Percentiles rank a stretch among this genome's conserved stretches.
phyloP scores from a whole-genome alignment of 2,888 invertebrate species.

The Limnephilus auricula region DNA sequence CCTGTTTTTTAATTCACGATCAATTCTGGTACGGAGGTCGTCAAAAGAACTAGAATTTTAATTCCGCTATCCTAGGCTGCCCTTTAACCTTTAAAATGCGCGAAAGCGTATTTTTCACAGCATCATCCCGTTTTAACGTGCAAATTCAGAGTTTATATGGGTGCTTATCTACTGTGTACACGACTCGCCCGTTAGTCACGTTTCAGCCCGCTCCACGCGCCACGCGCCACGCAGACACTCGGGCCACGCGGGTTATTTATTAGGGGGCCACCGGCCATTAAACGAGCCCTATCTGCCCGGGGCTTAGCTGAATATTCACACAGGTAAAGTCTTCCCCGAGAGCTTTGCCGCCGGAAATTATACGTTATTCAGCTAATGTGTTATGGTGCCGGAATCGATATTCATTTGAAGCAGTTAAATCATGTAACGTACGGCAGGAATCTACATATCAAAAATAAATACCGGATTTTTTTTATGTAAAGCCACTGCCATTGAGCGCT shows the following conservation, averaged over 20 bases:
- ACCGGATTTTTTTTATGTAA: neutral
- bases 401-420: constrained; percentile 6
- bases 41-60: neutral
- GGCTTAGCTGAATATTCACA: constrained; percentile 23
- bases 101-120: neutral
- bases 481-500: neutral
- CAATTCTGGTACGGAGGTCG: no score
- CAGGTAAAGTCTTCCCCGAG: constrained; percentile 41
- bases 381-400: constrained; percentile 2
- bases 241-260: constrained; percentile 39
- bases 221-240: neutral
- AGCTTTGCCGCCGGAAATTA: constrained; percentile 36
- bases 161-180: neutral
- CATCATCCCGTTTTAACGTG: neutral
- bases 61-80: neutral
- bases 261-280: constrained; percentile 38
- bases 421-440: neutral
- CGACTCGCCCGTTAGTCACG: constrained; percentile 31
- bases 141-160: neutral
- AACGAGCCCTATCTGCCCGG: constrained; percentile 27
- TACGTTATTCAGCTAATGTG: constrained; percentile 32
- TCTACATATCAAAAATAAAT: neutral
- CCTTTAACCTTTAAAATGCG: neutral
- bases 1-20: no score
- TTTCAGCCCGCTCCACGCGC: constrained; percentile 6